phyloP scores from a whole-genome alignment of 2,888 invertebrate genomes.

The Micoletzkya japonica region DNA sequence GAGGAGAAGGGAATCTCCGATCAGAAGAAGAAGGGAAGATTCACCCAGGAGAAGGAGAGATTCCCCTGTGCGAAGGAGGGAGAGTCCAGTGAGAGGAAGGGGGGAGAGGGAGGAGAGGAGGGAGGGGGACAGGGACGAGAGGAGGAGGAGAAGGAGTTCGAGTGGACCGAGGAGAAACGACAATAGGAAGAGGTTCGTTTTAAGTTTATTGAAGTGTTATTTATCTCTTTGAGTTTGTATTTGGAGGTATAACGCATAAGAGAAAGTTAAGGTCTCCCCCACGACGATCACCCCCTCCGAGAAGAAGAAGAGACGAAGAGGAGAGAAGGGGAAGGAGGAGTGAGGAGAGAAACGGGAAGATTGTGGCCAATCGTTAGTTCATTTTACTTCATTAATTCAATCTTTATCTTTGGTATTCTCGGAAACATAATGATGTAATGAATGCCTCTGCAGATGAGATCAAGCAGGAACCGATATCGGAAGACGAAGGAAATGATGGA shows the following conservation, averaged over 20 bases:
- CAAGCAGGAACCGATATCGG: slow-evolving; percentile 24
- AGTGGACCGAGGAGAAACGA: no score
- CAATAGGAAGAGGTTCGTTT: no score
- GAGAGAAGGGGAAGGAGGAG: background rate
- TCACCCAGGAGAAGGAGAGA: background rate
- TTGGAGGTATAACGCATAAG: no score
- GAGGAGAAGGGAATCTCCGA: slow-evolving; percentile 2
- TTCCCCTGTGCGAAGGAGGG: background rate
- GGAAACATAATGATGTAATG: no score
- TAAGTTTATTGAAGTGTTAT: background rate
- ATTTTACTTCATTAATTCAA: background rate
- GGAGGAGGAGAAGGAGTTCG: no score
- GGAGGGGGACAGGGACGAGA: background rate
- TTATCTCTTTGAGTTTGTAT: background rate
- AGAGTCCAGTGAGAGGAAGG: no score
- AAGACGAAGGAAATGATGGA: slow-evolving; percentile 20
- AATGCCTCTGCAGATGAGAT: slow-evolving; percentile 24
- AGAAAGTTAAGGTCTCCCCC: no score
- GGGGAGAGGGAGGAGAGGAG: no score
- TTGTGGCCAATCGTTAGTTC: slow-evolving; percentile 6
- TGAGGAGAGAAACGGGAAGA: background rate
- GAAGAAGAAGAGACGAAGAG: slow-evolving; percentile 8
- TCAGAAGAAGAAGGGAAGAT: slow-evolving; percentile 3
- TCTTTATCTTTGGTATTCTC: background rate
- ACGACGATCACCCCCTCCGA: background rate